Evolutionary conservation across 2,797 vertebrate species (phyloP).

Genomic region (Triplophysa yarkandensis): DNA sequence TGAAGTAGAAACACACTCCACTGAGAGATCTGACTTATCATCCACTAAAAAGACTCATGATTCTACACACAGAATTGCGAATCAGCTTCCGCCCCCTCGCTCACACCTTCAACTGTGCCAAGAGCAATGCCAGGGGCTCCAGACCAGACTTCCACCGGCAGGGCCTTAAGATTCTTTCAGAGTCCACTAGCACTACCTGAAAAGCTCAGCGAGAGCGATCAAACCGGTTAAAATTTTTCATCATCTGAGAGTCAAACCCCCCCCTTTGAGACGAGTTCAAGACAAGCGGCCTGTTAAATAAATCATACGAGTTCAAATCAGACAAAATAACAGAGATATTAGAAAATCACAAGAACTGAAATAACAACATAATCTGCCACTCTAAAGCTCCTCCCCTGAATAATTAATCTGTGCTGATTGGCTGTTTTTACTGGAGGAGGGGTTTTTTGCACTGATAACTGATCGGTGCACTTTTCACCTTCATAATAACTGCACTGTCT

Average conservation of each 20-base stretch:
- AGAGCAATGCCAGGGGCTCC: conserved; percentile 38
- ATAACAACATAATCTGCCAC: neutral
- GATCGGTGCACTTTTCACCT: no score
- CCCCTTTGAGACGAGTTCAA: conserved; percentile 8
- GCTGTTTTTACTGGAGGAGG: no score
- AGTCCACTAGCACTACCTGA: conserved; percentile 31
- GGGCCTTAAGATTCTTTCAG: conserved; percentile 26
- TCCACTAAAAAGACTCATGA: neutral
- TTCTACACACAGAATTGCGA: conserved; percentile 17
- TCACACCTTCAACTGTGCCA: conserved; percentile 34
- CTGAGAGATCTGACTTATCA: conserved; percentile 12
- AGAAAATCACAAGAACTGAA: neutral
- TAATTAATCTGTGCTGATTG: no score
- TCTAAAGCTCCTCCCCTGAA: no score
- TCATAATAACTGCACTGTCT: no score
- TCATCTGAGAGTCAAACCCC: conserved; percentile 14
- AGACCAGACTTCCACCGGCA: conserved; percentile 12
- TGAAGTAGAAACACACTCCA: neutral
- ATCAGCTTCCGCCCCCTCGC: conserved; percentile 16
- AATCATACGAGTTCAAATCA: conserved; percentile 6
- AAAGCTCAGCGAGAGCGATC: conserved; percentile 27
- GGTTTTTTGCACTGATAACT: no score
- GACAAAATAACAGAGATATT: neutral
- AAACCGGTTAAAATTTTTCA: neutral
- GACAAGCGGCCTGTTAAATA: neutral